A percentile compares a stretch with the other conserved stretches of the same genome.
Conservation (phyloP, 2,888 invertebrate species). For the Cordilura impudica region DNA sequence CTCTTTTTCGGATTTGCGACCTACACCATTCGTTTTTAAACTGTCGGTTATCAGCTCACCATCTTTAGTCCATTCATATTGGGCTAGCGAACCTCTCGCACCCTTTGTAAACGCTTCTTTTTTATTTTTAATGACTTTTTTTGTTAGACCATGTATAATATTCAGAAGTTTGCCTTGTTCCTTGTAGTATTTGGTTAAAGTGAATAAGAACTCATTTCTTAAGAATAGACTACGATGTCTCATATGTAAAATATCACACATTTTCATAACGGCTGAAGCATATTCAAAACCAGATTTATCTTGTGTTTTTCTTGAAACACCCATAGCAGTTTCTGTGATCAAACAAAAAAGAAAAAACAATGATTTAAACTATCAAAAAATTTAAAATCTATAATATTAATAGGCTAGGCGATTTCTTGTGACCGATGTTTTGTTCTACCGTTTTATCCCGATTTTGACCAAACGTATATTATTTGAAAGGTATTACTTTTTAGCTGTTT, state of each 20-base stretch:
- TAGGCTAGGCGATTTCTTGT: too few relatives aligned
- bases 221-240: constrained; percentile 90
- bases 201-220: constrained; percentile 87
- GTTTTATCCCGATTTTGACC: too few relatives aligned
- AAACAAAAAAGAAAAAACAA: too few relatives aligned
- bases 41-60: constrained; percentile 59
- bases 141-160: constrained; percentile 88
- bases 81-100: constrained; percentile 79
- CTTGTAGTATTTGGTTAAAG: constrained; percentile 86
- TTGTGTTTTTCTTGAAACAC: constrained; percentile 89
- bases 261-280: constrained; percentile 93
- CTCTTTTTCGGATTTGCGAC: constrained; percentile 16
- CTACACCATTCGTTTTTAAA: constrained; percentile 43
- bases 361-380: too few relatives aligned
- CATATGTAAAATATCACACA: constrained; percentile 91
- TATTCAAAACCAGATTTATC: constrained; percentile 90
- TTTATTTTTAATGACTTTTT: constrained; percentile 87
- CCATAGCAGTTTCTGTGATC: constrained; percentile 94
- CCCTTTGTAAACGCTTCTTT: constrained; percentile 86
- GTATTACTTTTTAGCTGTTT: too few relatives aligned
- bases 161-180: constrained; percentile 86
- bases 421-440: too few relatives aligned
- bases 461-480: too few relatives aligned
- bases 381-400: too few relatives aligned
- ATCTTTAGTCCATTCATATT: constrained; percentile 67